Base-by-base conservation (phyloP, 1,140 invertebrate species). In the Euwallacea similis region DNA sequence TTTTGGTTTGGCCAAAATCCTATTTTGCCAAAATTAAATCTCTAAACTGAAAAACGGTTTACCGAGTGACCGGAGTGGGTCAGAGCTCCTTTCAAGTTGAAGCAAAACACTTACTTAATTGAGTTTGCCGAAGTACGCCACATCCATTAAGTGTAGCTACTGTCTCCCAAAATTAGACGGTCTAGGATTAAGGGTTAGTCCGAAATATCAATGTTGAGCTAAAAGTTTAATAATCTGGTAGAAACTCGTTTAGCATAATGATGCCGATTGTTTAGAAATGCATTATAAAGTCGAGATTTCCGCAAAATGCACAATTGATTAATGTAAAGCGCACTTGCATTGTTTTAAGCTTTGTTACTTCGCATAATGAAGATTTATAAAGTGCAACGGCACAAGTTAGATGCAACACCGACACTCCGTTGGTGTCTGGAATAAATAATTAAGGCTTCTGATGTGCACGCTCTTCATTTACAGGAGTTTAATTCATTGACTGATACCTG, bases 311-410 rank as follows among this genome's bases (percentile, higher is more conserved):
- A n/a, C n/a, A 0, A 10, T 43, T 61, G 41, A 61, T 61, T 61
- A 61, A 61, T 61, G 59, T 43, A 15, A 43, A 61, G 21, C 16
- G 15, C 59, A 11, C 42, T 43, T 61, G 59, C 59, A 61, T 61
- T 61, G 59, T 61, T 61, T 61, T 42, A 43, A 43, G 59, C 59
- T 42, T 21, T 61, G 59, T 43, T 42, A 61, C 59, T 61, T 61
- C 43, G 59, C 42, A 61, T 61, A 61, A 61, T 61, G 11, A 61
- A n/a, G 41, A 42, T 21, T 61, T 43, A 61, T 61, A 43, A 61
- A 61, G 9, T 43, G 59, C 11, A 61, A 42, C 59, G 21, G 21
- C 21, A 43, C 21, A 41, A 61, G 59, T 42, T 61, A 61, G 59
- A 61, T n/a, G 59, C 21, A 43, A 16, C 59, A 42, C 21, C 59